These are phyloP conservation scores for Gallinago solitaria DNA, from an alignment of 2,797 vertebrate species.

Conservation along the genomic window DNA sequence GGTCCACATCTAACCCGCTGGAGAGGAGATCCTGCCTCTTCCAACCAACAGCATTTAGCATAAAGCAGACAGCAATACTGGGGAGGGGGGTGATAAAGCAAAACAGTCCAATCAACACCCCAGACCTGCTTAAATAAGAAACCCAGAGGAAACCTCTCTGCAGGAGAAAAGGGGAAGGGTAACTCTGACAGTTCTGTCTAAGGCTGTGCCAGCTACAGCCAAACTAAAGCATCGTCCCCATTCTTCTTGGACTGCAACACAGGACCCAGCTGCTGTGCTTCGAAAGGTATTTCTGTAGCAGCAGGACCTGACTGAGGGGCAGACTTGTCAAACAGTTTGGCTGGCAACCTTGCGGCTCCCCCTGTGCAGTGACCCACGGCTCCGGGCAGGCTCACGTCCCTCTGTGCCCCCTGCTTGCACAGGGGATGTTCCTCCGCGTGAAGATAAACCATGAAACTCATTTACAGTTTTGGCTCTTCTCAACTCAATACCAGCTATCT, in stretches of 20 bases:
- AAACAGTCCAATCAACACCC: background rate
- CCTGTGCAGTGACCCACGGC: background rate
- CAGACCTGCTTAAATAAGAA: background rate
- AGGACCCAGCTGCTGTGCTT: conserved; percentile 36
- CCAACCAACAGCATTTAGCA: background rate
- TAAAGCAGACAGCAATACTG: background rate
- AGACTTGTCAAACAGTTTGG: conserved; percentile 46
- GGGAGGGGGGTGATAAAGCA: background rate
- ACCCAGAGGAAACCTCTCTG: background rate
- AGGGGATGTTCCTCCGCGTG: background rate
- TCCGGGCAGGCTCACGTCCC: conserved; percentile 29
- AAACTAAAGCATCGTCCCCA: background rate
- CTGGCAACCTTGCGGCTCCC: conserved; percentile 39
- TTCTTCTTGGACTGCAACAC: conserved; percentile 18
- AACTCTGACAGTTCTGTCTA: background rate
- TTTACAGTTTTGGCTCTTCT: background rate
- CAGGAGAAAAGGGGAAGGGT: background rate
- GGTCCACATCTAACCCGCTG: background rate
- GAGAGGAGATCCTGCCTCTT: background rate
- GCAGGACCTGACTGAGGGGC: conserved; percentile 45
- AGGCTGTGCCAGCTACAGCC: conserved; percentile 1
- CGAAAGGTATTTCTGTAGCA: conserved; percentile 53
- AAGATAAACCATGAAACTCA: background rate
- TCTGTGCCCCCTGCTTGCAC: background rate
- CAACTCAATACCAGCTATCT: background rate